Evolutionary conservation across 1,140 invertebrate genomes (phyloP).

Genomic region (Cylas formicarius): DNA sequence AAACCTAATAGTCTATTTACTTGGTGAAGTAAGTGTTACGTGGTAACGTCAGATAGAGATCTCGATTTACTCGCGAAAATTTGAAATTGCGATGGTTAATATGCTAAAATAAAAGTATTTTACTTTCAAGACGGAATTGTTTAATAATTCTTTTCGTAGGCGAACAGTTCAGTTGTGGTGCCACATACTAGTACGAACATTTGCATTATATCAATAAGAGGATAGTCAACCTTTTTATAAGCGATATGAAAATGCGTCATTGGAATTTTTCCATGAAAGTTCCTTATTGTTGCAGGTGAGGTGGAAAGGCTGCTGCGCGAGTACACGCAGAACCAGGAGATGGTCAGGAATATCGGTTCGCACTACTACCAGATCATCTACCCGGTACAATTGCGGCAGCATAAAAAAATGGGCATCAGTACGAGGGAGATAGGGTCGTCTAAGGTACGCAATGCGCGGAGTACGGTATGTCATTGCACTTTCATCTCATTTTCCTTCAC

Average conservation of each 20-base stretch:
- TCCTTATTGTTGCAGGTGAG: constrained; percentile 64
- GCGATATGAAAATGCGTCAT: too few relatives aligned
- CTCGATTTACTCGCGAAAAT: too few relatives aligned
- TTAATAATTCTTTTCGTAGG: too few relatives aligned
- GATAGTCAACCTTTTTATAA: too few relatives aligned
- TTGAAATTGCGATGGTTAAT: too few relatives aligned
- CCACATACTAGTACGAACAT: constrained; percentile 5
- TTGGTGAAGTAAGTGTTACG: too few relatives aligned
- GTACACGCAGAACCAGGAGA: constrained; percentile 83
- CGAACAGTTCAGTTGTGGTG: constrained; percentile 11
- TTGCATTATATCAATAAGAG: too few relatives aligned
- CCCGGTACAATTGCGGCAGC: constrained; percentile 85
- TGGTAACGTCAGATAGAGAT: too few relatives aligned
- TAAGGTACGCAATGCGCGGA: constrained; percentile 60
- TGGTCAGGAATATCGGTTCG: constrained; percentile 80
- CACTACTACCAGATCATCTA: constrained; percentile 93
- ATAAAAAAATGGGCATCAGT: constrained; percentile 92
- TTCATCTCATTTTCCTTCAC: constrained; percentile 31
- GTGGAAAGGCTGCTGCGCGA: constrained; percentile 80
- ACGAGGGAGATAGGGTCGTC: constrained; percentile 75
- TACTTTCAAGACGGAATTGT: too few relatives aligned
- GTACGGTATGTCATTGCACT: constrained; percentile 43
- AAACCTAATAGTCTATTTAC: too few relatives aligned
- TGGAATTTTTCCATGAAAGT: too few relatives aligned
- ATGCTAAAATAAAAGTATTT: too few relatives aligned